Evolutionary conservation across 2,797 vertebrate species (phyloP).

Genomic region (Spheniscus humboldti): DNA sequence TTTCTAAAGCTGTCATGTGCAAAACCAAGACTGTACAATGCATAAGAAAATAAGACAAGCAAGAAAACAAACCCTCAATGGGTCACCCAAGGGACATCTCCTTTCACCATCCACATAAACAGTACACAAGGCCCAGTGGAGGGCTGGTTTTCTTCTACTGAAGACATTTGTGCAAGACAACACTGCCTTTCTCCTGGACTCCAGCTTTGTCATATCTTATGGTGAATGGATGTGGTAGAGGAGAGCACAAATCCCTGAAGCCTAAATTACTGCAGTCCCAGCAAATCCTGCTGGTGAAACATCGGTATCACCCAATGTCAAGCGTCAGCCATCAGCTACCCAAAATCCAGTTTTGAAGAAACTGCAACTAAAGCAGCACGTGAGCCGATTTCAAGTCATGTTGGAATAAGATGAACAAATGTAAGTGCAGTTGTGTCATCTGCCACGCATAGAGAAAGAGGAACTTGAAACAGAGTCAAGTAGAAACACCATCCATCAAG

Average conservation of each 20-base stretch:
- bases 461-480: constrained; percentile 21
- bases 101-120: not conserved
- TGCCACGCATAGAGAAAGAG: constrained; percentile 1
- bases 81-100: not conserved
- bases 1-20: not conserved
- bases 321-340: not conserved
- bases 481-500: constrained; percentile 25
- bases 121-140: fast-evolving
- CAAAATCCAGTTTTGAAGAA: constrained; percentile 41
- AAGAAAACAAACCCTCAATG: not conserved
- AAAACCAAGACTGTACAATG: not conserved
- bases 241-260: not conserved
- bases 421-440: constrained; percentile 6
- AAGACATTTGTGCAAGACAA: not conserved
- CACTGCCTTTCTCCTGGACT: not conserved
- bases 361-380: not conserved
- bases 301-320: not conserved
- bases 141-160: not conserved
- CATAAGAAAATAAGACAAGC: not conserved
- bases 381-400: constrained; percentile 38
- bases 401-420: constrained; percentile 19
- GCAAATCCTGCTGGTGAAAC: not conserved
- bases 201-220: not conserved
- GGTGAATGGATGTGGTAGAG: not conserved
- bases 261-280: not conserved